phyloP scores from a whole-genome alignment of 2,888 invertebrate species.

The Mayetiola destructor region DNA sequence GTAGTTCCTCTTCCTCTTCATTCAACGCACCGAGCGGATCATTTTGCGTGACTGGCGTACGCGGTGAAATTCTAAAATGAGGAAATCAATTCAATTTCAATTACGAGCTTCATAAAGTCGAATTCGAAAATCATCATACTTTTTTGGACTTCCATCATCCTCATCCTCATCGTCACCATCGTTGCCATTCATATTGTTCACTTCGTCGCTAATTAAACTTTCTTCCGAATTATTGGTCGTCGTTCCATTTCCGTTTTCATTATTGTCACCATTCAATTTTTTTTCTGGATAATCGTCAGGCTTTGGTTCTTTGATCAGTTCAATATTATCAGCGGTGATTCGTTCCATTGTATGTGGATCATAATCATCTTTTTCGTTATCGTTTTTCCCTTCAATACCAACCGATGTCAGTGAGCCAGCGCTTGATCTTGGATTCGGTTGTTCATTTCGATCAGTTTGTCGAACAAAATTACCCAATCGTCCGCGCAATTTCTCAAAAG shows the following conservation, averaged over 20 bases:
- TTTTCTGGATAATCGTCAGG: slow-evolving; percentile 22
- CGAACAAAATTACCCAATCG: slow-evolving; percentile 51
- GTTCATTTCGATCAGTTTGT: slow-evolving; percentile 32
- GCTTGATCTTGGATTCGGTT: slow-evolving; percentile 30
- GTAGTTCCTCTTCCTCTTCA: slow-evolving; percentile 28
- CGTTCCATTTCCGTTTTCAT: background rate
- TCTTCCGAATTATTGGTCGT: background rate
- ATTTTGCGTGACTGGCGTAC: slow-evolving; percentile 79
- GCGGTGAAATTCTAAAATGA: slow-evolving; percentile 45
- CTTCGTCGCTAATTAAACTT: background rate
- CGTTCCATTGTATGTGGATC: slow-evolving; percentile 3
- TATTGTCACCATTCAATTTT: slow-evolving; percentile 18
- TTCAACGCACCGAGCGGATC: slow-evolving; percentile 78
- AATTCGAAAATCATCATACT: slow-evolving; percentile 23
- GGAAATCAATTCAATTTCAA: too few relatives aligned
- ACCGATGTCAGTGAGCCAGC: slow-evolving; percentile 41
- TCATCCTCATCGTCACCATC: slow-evolving; percentile 24
- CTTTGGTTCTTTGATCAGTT: background rate
- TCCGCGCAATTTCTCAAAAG: slow-evolving; percentile 43
- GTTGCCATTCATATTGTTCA: slow-evolving; percentile 11
- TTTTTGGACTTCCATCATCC: slow-evolving; percentile 29
- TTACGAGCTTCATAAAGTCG: background rate
- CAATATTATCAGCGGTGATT: slow-evolving; percentile 1
- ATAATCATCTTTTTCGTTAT: slow-evolving; percentile 1
- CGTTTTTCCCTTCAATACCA: slow-evolving; percentile 1